Percentiles rank a stretch among this genome's conserved stretches.
These are phyloP conservation scores for Antrozous pallidus DNA, from an alignment of 2,797 vertebrate species.

Conservation along the genomic window DNA sequence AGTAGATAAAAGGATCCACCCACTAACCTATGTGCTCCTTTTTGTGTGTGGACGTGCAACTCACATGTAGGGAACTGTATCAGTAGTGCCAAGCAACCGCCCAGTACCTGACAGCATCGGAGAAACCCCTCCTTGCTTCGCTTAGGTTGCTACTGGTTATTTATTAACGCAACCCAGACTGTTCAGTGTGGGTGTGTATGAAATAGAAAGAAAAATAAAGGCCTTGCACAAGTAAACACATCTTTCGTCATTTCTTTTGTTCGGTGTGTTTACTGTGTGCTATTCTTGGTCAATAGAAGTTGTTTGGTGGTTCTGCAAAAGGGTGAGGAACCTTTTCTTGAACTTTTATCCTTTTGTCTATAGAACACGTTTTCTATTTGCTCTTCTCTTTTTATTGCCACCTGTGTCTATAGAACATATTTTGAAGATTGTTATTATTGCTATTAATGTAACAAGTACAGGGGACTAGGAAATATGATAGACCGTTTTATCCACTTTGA, in stretches of 20 bases:
- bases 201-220: slow-evolving; percentile 80
- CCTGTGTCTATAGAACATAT: slow-evolving; percentile 56
- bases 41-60: background rate
- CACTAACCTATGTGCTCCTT: background rate
- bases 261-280: slow-evolving; percentile 80
- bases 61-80: slow-evolving; percentile 51
- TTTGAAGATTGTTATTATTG: background rate
- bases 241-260: slow-evolving; percentile 84
- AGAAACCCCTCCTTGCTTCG: slow-evolving; percentile 71
- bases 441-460: slow-evolving; percentile 21
- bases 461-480: background rate
- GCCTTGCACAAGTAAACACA: slow-evolving; percentile 76
- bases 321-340: slow-evolving; percentile 75
- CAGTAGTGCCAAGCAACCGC: slow-evolving; percentile 72
- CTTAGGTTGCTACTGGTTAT: slow-evolving; percentile 79
- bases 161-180: slow-evolving; percentile 79
- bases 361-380: slow-evolving; percentile 76
- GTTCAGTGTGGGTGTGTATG: slow-evolving; percentile 77
- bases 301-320: slow-evolving; percentile 75
- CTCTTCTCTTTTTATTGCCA: slow-evolving; percentile 61
- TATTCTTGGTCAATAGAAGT: slow-evolving; percentile 81
- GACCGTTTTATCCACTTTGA: slow-evolving; percentile 41
- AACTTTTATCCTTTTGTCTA: slow-evolving; percentile 74
- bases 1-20: background rate
- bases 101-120: slow-evolving; percentile 75